A percentile compares a stretch with the other conserved stretches of the same genome.
Evolutionary conservation across 2,797 vertebrate genomes (phyloP).

Genomic region (Chanos chanos): DNA sequence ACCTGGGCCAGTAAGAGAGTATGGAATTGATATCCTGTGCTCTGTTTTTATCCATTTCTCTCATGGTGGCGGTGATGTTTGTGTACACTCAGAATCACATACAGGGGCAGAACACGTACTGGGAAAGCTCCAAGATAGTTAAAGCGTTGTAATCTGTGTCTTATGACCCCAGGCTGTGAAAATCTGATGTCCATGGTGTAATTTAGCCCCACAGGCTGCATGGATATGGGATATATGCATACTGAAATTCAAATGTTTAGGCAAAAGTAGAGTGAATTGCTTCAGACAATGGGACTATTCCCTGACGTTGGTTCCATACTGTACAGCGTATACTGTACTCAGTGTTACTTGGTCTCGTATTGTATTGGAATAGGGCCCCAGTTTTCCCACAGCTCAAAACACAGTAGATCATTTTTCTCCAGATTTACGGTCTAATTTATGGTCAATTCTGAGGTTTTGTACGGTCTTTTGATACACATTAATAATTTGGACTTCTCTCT

Average conservation of each 20-base stretch:
- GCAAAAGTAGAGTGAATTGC: no score
- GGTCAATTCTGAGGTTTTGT: constrained; percentile 21
- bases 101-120: constrained; percentile 12
- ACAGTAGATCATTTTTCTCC: neutral
- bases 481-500: neutral
- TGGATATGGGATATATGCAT: no score
- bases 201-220: no score
- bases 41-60: constrained; percentile 23
- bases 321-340: no score
- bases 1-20: constrained; percentile 25
- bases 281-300: no score
- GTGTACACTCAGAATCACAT: constrained; percentile 28
- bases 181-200: no score
- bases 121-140: neutral
- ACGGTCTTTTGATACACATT: no score
- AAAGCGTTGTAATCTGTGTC: no score
- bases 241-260: no score
- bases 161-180: no score
- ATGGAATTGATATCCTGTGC: constrained; percentile 28
- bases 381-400: constrained; percentile 2
- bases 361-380: neutral
- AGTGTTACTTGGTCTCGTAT: no score
- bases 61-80: constrained; percentile 19
- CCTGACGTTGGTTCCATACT: no score
- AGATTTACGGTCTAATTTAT: constrained; percentile 26